phyloP scores from a whole-genome alignment of 1,140 invertebrate genomes.

The Pentalonia nigronervosa region DNA sequence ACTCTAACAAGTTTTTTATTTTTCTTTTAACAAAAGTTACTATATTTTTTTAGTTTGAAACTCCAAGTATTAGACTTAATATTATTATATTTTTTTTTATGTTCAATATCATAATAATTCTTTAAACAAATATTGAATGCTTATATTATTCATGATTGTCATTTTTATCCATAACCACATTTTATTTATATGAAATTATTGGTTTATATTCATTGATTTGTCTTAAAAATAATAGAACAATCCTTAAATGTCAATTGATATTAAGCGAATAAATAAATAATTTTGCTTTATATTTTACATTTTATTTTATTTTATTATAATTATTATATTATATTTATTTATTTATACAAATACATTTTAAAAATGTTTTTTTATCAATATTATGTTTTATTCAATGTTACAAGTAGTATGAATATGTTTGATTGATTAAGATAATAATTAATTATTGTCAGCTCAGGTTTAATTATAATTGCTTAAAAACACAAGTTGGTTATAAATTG shows the following conservation, averaged over 20 bases:
- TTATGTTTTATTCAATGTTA: constrained; percentile 28
- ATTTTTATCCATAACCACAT: not conserved
- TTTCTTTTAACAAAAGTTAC: constrained; percentile 35
- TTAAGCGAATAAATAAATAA: constrained; percentile 9
- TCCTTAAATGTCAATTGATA: constrained; percentile 19
- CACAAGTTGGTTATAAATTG: not conserved
- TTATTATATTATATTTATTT: constrained; percentile 13
- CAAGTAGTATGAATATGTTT: not conserved
- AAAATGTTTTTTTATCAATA: not conserved
- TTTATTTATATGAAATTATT: constrained; percentile 7
- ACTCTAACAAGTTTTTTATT: constrained; percentile 51
- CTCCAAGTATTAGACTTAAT: not conserved
- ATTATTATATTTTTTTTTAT: constrained; percentile 2
- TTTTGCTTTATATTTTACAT: not conserved
- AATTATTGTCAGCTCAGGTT: not conserved
- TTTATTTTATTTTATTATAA: constrained; percentile 32
- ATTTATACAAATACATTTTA: constrained; percentile 37
- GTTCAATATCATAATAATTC: not conserved
- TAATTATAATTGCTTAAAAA: not conserved
- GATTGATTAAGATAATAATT: not conserved
- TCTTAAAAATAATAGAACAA: constrained; percentile 14
- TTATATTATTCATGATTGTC: not conserved
- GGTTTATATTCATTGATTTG: not conserved
- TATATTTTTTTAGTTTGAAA: constrained; percentile 34
- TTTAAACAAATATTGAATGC: not conserved